A percentile compares a stretch with the other conserved stretches of the same genome.
Evolutionary conservation across 2,888 invertebrate genomes (phyloP).

Genomic region (Monochamus alternatus): DNA sequence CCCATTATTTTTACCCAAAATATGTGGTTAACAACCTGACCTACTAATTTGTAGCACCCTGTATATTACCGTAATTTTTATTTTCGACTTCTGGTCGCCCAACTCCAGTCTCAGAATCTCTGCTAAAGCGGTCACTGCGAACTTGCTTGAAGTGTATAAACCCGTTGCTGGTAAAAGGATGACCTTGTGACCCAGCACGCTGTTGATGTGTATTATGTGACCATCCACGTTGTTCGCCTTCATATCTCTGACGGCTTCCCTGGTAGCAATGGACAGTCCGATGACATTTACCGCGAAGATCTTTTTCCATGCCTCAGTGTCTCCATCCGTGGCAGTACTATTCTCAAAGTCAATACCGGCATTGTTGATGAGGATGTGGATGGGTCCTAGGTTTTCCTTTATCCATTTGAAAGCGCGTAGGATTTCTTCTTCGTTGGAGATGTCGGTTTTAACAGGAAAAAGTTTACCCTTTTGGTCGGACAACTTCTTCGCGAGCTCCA

Average conservation of each 20-base stretch:
- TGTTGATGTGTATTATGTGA: conserved; percentile 57
- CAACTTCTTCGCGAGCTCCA: conserved; percentile 46
- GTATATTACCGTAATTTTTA: conserved; percentile 28
- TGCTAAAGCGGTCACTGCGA: conserved; percentile 4
- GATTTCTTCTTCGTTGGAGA: conserved; percentile 56
- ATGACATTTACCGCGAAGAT: conserved; percentile 10
- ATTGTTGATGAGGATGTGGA: conserved; percentile 57
- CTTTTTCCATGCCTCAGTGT: conserved; percentile 31
- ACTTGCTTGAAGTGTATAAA: conserved; percentile 32
- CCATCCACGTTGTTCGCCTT: conserved; percentile 50
- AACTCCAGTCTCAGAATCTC: conserved; percentile 33
- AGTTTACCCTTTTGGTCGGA: conserved; percentile 51
- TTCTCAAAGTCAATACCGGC: conserved; percentile 47
- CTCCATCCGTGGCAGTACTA: conserved; percentile 26
- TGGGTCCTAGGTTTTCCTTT: conserved; percentile 50
- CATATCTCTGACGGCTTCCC: conserved; percentile 56
- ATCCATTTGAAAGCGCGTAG: conserved; percentile 53
- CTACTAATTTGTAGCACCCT: too few species aligned
- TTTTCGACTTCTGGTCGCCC: background rate
- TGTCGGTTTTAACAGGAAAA: conserved; percentile 50
- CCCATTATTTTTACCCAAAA: too few species aligned
- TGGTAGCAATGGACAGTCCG: conserved; percentile 43
- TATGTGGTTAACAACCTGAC: too few species aligned
- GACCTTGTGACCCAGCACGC: conserved; percentile 53
- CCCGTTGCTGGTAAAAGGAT: conserved; percentile 43